These are phyloP conservation scores for Nebria salina DNA, from an alignment of 2,888 invertebrate species.

Conservation along the genomic window DNA sequence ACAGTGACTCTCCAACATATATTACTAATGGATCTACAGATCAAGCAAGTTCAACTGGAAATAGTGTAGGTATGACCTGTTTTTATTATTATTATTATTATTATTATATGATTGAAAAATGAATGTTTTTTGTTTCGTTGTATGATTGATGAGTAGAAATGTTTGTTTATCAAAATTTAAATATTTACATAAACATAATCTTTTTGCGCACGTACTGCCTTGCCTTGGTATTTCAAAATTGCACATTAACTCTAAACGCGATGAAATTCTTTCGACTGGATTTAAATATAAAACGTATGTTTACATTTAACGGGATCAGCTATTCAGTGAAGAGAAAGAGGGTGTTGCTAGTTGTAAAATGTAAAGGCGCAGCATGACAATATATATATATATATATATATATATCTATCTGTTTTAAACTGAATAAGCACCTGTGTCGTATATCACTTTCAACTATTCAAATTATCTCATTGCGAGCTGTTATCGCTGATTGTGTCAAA, in stretches of 20 bases:
- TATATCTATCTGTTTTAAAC: conserved; percentile 2
- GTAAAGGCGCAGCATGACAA: background rate
- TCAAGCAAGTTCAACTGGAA: background rate
- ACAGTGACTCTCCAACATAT: conserved; percentile 27
- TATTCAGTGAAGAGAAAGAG: conserved; percentile 15
- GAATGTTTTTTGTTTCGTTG: background rate
- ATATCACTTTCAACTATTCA: background rate
- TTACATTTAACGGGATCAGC: conserved; percentile 30
- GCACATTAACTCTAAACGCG: conserved; percentile 12
- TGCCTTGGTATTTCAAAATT: background rate
- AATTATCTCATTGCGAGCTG: conserved; percentile 43
- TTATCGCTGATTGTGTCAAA: conserved; percentile 36
- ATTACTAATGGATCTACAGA: conserved; percentile 25
- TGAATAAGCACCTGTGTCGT: background rate
- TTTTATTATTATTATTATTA: background rate
- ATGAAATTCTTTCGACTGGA: conserved; percentile 11
- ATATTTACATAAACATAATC: background rate
- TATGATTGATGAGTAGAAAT: background rate
- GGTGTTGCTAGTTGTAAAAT: background rate
- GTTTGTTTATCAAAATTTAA: background rate
- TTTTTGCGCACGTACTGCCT: background rate
- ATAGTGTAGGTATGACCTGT: background rate
- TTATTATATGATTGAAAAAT: too few species aligned
- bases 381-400: background rate
- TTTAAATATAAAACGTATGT: conserved; percentile 21